phyloP scores from a whole-genome alignment of 2,888 invertebrate species.

The Cryptocephalus primarius region DNA sequence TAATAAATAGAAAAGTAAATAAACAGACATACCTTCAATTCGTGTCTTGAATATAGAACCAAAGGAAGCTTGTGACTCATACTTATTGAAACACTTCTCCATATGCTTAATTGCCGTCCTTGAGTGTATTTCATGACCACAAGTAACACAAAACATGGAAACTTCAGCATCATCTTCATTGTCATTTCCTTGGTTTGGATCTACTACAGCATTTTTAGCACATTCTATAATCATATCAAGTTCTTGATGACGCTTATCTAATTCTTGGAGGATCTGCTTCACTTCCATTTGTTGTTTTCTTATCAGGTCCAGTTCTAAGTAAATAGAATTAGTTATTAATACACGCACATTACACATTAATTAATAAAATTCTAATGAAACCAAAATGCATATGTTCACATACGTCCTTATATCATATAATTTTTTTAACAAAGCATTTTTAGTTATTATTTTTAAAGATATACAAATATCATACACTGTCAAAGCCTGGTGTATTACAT shows the following conservation, averaged over 20 bases:
- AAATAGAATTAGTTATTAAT: neutral
- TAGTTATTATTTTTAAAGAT: no score
- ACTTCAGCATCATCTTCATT: slow-evolving; percentile 57
- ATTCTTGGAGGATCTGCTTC: slow-evolving; percentile 63
- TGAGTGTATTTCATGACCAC: slow-evolving; percentile 91
- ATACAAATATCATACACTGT: no score
- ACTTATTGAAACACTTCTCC: slow-evolving; percentile 97
- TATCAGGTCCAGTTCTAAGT: slow-evolving; percentile 40
- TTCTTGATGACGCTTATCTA: slow-evolving; percentile 67
- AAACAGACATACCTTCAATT: slow-evolving; percentile 58
- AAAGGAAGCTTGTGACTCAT: slow-evolving; percentile 94
- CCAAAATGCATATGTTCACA: no score
- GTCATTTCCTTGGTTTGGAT: slow-evolving; percentile 52
- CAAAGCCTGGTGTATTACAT: no score
- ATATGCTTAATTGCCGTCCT: slow-evolving; percentile 89
- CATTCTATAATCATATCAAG: slow-evolving; percentile 71
- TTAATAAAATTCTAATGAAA: neutral
- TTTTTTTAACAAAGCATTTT: neutral
- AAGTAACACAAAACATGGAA: slow-evolving; percentile 92
- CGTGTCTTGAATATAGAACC: slow-evolving; percentile 90
- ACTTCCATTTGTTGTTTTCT: slow-evolving; percentile 71
- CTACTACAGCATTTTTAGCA: slow-evolving; percentile 60
- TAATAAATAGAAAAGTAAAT: neutral
- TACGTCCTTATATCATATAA: no score
- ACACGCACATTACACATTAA: neutral